Percentiles rank a stretch among this genome's conserved stretches.
Evolutionary conservation across 2,888 invertebrate species (phyloP).

Genomic region (Drosophila phalerata): DNA sequence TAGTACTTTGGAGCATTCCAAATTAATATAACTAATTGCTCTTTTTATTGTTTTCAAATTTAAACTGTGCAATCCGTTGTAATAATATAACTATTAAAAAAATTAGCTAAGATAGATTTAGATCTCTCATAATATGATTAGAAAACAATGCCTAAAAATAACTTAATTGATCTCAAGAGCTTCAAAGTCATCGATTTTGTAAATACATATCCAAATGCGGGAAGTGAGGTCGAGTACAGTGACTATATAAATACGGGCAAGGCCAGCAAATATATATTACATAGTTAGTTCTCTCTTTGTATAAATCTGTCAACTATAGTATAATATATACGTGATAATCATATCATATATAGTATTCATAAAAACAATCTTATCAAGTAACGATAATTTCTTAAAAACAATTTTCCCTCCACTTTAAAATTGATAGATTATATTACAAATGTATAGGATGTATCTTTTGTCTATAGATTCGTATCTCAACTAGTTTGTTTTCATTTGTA

Average conservation of each 20-base stretch:
- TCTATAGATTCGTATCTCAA: no score
- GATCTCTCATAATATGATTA: neutral
- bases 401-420: no score
- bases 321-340: neutral
- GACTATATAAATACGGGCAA: neutral
- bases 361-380: no score
- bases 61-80: neutral
- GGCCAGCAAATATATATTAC: neutral
- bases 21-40: neutral
- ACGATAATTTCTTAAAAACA: no score
- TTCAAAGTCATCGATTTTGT: neutral
- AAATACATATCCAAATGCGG: neutral
- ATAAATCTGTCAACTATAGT: neutral
- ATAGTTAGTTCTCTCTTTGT: neutral
- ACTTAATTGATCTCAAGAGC: neutral
- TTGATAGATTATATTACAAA: no score
- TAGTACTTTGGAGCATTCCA: neutral
- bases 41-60: neutral
- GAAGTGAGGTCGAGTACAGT: neutral
- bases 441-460: no score
- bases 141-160: neutral
- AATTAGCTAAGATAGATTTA: neutral
- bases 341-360: neutral
- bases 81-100: neutral
- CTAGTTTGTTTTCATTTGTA: no score